phyloP scores from a whole-genome alignment of 1,140 invertebrate genomes.

The Scaptomyza hsui region DNA sequence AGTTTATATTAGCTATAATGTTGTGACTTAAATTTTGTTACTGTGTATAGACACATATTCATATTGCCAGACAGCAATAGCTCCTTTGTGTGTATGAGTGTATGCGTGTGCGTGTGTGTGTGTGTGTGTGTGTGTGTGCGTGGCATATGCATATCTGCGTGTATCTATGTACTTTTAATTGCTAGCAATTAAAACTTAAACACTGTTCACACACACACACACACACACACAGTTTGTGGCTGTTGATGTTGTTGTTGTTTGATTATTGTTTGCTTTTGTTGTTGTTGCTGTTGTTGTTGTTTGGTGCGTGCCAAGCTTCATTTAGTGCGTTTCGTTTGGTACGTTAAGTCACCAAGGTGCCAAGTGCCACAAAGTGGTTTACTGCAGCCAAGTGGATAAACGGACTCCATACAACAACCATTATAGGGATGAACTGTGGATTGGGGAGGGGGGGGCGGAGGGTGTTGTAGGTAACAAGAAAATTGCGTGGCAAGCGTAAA shows the following conservation, averaged over 20 bases:
- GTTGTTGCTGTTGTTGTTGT: conserved; percentile 19
- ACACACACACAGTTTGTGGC: conserved; percentile 4
- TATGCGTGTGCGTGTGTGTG: neutral
- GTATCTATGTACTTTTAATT: conserved; percentile 78
- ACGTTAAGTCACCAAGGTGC: conserved; percentile 79
- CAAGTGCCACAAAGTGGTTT: conserved; percentile 52
- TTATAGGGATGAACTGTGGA: neutral
- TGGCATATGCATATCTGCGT: conserved; percentile 57
- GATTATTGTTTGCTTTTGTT: conserved; percentile 1
- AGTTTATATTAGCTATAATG: no score
- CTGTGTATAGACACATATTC: neutral
- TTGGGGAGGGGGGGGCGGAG: neutral
- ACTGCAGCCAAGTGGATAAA: conserved; percentile 12
- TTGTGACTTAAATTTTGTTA: conserved; percentile 1
- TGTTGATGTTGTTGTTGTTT: conserved; percentile 3
- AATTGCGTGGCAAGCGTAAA: conserved; percentile 73
- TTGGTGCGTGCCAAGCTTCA: conserved; percentile 69
- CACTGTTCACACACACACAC: conserved; percentile 42
- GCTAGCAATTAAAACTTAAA: conserved; percentile 83
- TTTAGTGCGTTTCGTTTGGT: conserved; percentile 67
- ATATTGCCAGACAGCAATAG: conserved; percentile 1
- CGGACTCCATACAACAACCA: neutral
- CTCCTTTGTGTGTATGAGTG: neutral
- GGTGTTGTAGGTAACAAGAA: conserved; percentile 55
- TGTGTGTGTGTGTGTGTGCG: conserved; percentile 21